Evolutionary conservation across 1,140 invertebrate genomes (phyloP).

Genomic region (Gryon sp.): DNA sequence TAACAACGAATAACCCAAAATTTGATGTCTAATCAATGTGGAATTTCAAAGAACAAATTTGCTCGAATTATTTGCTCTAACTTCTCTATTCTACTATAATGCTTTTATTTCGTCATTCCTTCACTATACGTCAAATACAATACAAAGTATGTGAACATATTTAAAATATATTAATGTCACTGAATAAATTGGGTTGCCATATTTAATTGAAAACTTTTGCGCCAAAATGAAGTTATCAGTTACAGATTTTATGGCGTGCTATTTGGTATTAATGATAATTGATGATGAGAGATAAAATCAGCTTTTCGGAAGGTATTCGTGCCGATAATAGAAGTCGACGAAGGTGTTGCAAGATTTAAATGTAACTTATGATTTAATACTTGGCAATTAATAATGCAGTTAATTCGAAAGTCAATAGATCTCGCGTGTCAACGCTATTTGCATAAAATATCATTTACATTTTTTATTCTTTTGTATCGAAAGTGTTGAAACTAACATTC

Average conservation of each 20-base stretch:
- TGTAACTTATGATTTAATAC: slow-evolving; percentile 38
- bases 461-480: too few species aligned
- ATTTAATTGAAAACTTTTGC: slow-evolving; percentile 22
- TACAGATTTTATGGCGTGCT: slow-evolving; percentile 30
- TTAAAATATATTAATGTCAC: too few species aligned
- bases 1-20: slow-evolving; percentile 2
- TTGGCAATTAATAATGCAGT: slow-evolving; percentile 31
- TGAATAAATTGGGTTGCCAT: too few species aligned
- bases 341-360: slow-evolving; percentile 39
- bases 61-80: too few species aligned
- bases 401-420: slow-evolving; percentile 18
- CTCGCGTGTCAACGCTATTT: slow-evolving; percentile 25
- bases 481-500: too few species aligned
- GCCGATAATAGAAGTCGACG: slow-evolving; percentile 48
- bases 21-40: slow-evolving; percentile 3
- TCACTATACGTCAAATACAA: too few species aligned
- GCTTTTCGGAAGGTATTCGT: slow-evolving; percentile 41
- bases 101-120: not conserved
- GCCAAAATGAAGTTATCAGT: slow-evolving; percentile 32
- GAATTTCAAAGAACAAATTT: too few species aligned
- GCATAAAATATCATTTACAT: slow-evolving; percentile 2
- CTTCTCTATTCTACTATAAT: too few species aligned
- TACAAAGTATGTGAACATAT: too few species aligned
- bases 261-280: slow-evolving; percentile 52
- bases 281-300: slow-evolving; percentile 50